A percentile compares a stretch with the other conserved stretches of the same genome.
Conservation (phyloP, 2,888 invertebrate species). For the Dolichopus griseipennis region DNA sequence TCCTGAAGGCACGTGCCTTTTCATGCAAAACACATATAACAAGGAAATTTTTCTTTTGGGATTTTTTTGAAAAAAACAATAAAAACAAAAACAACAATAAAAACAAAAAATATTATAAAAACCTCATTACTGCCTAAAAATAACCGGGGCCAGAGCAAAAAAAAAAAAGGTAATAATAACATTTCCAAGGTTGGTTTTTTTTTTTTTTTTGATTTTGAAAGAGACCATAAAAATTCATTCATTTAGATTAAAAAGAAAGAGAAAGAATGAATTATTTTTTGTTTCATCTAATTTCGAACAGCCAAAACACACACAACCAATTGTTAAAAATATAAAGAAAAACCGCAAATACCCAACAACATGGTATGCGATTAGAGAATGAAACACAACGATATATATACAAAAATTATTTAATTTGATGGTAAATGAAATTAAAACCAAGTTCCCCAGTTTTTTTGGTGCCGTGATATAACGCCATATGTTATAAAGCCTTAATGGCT, state of each 20-base stretch:
- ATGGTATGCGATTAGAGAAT: no score
- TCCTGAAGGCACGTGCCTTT: not conserved
- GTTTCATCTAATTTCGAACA: no score
- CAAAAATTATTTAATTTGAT: no score
- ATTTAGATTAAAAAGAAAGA: not conserved
- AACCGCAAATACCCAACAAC: not conserved
- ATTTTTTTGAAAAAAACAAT: not conserved
- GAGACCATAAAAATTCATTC: constrained; percentile 1
- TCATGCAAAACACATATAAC: not conserved
- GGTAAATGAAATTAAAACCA: no score
- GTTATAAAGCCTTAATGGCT: no score
- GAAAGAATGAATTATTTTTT: not conserved
- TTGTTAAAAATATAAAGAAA: not conserved
- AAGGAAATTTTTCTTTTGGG: not conserved
- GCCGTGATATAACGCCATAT: no score
- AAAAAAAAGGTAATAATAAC: not conserved
- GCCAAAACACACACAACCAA: not conserved
- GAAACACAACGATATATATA: not conserved
- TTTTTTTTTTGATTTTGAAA: no score
- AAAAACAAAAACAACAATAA: not conserved
- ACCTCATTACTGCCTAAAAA: constrained; percentile 2
- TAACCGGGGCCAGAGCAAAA: not conserved
- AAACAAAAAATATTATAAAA: no score
- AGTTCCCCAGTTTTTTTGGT: no score
- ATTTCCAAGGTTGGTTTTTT: no score